These are phyloP conservation scores for Myzus persicae DNA, from an alignment of 1,140 invertebrate species.

Conservation along the genomic window DNA sequence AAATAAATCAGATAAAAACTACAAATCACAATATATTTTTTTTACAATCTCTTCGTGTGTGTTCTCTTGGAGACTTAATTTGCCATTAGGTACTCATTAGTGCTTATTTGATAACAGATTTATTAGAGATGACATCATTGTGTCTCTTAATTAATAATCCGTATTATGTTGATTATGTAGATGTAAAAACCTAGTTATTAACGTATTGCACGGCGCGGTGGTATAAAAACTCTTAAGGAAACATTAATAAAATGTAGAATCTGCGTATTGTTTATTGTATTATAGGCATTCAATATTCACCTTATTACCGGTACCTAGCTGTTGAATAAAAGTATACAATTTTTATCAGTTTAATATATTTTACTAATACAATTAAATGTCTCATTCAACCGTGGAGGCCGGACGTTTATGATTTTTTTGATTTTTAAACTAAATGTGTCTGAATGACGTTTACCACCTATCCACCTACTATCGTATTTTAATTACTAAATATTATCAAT, in stretches of 20 bases:
- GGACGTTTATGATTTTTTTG: background rate
- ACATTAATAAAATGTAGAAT: background rate
- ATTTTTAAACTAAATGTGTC: background rate
- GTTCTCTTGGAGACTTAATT: conserved; percentile 12
- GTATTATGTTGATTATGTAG: background rate
- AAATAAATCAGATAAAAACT: conserved; percentile 4
- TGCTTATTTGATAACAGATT: background rate
- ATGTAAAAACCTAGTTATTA: background rate
- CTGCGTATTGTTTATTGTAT: background rate
- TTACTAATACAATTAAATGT: background rate
- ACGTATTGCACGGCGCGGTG: background rate
- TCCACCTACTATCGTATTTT: background rate
- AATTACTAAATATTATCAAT: background rate
- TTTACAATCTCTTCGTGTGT: background rate
- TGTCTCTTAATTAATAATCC: background rate
- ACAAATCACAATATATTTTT: background rate
- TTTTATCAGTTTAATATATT: background rate
- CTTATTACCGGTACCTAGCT: background rate
- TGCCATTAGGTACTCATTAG: background rate
- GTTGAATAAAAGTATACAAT: background rate
- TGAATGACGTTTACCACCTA: background rate
- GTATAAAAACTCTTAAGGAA: background rate
- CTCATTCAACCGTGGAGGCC: background rate
- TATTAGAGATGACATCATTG: background rate
- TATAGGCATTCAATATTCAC: background rate